Evolutionary conservation across 2,113 vertebrate genomes (phyloP), one percentile per base, ranked within the genome.

Genomic region (Lamprologus sp.): DNA sequence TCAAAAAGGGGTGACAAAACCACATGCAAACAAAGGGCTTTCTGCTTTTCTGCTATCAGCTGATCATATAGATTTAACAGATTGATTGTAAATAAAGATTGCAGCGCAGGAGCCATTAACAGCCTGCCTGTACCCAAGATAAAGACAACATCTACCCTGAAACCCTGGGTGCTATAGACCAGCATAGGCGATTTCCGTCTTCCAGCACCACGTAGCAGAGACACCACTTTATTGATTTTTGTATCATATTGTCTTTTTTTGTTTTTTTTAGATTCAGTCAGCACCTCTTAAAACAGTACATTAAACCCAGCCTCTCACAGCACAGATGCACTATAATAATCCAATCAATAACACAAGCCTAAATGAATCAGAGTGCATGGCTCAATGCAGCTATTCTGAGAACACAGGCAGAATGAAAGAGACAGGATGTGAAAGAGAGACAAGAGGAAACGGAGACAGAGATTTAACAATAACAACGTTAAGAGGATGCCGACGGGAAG

Each of bases 401-500:
- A 92, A 80, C 68, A 58, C 54, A 5, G 31, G 79, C 68, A 73
- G 82, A 82, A 82, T 82, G 84, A 85, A 84, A 90, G 7, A 89
- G 90, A 85, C 88, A 84, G 91, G 83, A 89, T 88, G 90, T 88
- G 84, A 89, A 75, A 86, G 86, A 85, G 55, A 90, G 83, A 93
- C 73, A 70, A 84, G 83, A 77, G 37, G 37, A 42, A 58, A 84
- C 11, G 4, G 31, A 87, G 19, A 70, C 40, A 26, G 65, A 21
- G 81, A 92, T 93, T 82, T 92, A 95, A 93, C 75, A 92, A 95
- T 93, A 94, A 93, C 81, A 93, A 94, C 91, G 83, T 94, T 90
- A 94, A 85, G 56, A 92, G 88, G 85, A 80, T 51, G 77, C 83
- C 77, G 56, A 91, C 40, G 23, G 92, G 85, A 90, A 88, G 80